Evolutionary conservation across 2,113 vertebrate species (phyloP).

Genomic region (Spea multiplicata): DNA sequence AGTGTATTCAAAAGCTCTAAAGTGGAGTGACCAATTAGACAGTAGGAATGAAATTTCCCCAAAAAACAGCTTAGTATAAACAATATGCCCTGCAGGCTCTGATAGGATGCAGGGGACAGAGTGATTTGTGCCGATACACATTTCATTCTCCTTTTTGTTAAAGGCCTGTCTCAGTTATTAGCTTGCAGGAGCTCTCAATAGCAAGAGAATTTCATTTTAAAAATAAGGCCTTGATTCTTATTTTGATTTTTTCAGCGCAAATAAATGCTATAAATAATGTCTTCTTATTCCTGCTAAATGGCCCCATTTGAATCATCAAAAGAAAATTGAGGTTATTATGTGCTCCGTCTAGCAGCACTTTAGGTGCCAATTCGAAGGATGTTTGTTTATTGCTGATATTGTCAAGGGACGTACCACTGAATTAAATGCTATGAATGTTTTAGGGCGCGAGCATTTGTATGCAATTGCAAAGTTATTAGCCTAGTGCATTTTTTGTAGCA

Average conservation of each 20-base stretch:
- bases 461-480: conserved; percentile 33
- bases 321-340: conserved; percentile 48
- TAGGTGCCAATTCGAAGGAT: conserved; percentile 43
- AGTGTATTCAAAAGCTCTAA: conserved; percentile 5
- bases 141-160: conserved; percentile 41
- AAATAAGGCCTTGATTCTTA: conserved; percentile 40
- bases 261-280: conserved; percentile 46
- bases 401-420: conserved; percentile 36
- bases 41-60: conserved; percentile 1
- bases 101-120: conserved; percentile 1
- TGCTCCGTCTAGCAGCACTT: conserved; percentile 43
- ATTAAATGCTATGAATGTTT: conserved; percentile 47
- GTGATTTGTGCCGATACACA: conserved; percentile 27
- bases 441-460: conserved; percentile 39
- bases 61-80: conserved; percentile 7
- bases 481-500: conserved; percentile 31
- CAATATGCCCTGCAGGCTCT: conserved; percentile 28
- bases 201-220: conserved; percentile 41
- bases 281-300: conserved; percentile 46
- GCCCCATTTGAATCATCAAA: conserved; percentile 43
- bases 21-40: conserved; percentile 28
- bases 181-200: conserved; percentile 43
- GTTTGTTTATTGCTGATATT: conserved; percentile 46
- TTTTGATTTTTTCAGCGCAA: conserved; percentile 43
- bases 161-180: conserved; percentile 39